Conservation (phyloP, 2,888 invertebrate genomes). For the Pammene fasciana region DNA sequence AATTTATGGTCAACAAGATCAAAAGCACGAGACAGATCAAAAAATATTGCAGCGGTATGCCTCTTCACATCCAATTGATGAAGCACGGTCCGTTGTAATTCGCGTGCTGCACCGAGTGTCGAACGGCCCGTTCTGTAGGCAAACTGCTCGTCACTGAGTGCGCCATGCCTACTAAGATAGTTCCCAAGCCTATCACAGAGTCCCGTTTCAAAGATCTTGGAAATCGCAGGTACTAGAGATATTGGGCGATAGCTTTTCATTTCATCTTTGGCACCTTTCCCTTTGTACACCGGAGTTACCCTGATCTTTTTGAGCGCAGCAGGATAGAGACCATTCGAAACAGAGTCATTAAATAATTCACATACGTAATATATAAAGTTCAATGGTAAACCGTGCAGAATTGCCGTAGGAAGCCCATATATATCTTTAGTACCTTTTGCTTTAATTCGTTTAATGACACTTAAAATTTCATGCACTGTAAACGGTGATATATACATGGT, state of each 20-base stretch:
- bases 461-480: no score
- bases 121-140: neutral
- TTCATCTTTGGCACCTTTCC: neutral
- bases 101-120: neutral
- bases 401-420: no score
- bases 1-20: neutral
- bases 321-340: no score
- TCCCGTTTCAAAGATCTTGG: slow-evolving; percentile 6
- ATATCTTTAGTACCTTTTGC: no score
- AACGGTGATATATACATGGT: no score
- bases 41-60: neutral
- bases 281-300: no score
- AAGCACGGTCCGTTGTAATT: neutral
- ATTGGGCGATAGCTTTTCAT: slow-evolving; percentile 3
- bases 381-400: no score
- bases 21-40: slow-evolving; percentile 8
- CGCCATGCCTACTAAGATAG: neutral
- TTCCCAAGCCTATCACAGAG: neutral
- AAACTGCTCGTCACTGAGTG: neutral
- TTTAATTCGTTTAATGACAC: no score
- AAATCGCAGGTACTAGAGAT: neutral
- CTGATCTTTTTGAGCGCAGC: no score
- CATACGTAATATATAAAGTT: no score
- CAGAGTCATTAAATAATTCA: no score
- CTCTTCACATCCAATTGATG: neutral